A percentile compares a stretch with the other conserved stretches of the same genome.
phyloP scores from a whole-genome alignment of 2,113 vertebrate species.

The Xiphophorus couchianus region DNA sequence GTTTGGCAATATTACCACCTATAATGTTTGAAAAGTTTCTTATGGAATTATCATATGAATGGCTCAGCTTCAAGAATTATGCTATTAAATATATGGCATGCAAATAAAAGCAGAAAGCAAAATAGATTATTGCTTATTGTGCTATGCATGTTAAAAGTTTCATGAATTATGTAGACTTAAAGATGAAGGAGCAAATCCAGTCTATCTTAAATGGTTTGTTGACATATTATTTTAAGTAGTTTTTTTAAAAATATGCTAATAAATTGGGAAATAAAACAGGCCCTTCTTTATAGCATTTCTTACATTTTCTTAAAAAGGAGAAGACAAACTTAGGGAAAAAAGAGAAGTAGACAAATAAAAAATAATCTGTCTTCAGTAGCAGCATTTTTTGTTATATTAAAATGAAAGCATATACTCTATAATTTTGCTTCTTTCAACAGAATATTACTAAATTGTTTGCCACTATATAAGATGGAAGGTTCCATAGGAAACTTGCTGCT shows the following conservation, averaged over 20 bases:
- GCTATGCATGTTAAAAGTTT: slow-evolving; percentile 3
- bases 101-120: neutral
- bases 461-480: slow-evolving; percentile 15
- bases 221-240: neutral
- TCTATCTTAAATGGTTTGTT: neutral
- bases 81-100: neutral
- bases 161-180: neutral
- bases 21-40: neutral
- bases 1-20: slow-evolving; percentile 19
- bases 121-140: neutral
- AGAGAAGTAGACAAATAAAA: neutral
- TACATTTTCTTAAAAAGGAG: neutral
- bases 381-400: neutral
- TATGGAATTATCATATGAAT: neutral
- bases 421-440: neutral
- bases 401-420: neutral
- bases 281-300: neutral
- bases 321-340: neutral
- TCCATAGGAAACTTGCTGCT: slow-evolving; percentile 21
- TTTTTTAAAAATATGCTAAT: too few relatives aligned
- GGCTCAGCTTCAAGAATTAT: slow-evolving; percentile 2
- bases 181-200: neutral
- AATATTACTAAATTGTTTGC: slow-evolving; percentile 2
- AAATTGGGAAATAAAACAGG: too few relatives aligned
- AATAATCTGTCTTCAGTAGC: neutral